Evolutionary conservation across 2,888 invertebrate genomes (phyloP).

Genomic region (Vesta saturnalis): DNA sequence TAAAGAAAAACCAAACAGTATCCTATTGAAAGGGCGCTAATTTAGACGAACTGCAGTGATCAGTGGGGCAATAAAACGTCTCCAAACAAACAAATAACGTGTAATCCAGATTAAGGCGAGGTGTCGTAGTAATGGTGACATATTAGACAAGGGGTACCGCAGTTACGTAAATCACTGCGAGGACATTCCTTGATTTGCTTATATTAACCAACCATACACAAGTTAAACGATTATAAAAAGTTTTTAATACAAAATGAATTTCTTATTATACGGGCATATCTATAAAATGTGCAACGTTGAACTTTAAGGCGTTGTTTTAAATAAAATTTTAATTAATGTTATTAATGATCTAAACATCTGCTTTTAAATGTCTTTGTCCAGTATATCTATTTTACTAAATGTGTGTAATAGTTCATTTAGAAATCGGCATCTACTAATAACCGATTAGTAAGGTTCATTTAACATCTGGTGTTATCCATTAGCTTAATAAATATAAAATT

Average conservation of each 20-base stretch:
- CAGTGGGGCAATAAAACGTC: constrained; percentile 46
- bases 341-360: neutral
- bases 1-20: constrained; percentile 30
- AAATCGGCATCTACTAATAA: neutral
- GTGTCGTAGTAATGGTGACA: constrained; percentile 55
- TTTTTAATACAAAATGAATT: neutral
- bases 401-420: neutral
- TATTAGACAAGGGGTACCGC: constrained; percentile 47
- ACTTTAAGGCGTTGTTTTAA: neutral
- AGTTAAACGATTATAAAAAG: constrained; percentile 17
- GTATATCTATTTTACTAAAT: neutral
- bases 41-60: constrained; percentile 46
- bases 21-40: constrained; percentile 40
- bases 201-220: constrained; percentile 15
- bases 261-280: neutral
- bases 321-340: neutral
- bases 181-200: constrained; percentile 32
- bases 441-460: neutral
- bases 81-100: constrained; percentile 48
- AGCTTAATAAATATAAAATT: neutral
- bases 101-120: constrained; percentile 51
- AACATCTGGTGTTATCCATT: neutral
- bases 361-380: constrained; percentile 1
- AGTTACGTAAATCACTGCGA: constrained; percentile 43
- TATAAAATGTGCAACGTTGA: neutral